These are phyloP conservation scores for Saccopteryx bilineata DNA, from an alignment of 2,113 vertebrate species.

Conservation along the genomic window DNA sequence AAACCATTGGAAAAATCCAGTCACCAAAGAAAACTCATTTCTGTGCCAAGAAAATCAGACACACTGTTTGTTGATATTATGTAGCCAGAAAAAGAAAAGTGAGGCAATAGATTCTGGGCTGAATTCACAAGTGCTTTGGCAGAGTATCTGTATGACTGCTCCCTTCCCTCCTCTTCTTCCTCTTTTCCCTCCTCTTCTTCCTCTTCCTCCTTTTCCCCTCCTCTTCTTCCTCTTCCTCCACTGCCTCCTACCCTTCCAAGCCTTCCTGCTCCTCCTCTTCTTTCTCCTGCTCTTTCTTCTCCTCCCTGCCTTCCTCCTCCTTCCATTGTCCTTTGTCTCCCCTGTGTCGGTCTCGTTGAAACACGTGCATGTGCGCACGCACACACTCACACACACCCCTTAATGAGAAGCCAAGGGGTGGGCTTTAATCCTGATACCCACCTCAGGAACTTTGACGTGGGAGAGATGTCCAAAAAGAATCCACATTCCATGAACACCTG, in stretches of 20 bases:
- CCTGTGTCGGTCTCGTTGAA: background rate
- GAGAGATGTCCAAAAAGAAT: background rate
- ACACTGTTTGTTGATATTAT: conserved; percentile 49
- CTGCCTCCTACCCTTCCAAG: background rate
- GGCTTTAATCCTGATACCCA: background rate
- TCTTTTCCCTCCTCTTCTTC: background rate
- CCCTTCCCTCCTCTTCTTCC: background rate
- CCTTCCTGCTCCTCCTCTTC: background rate
- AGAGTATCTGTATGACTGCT: background rate
- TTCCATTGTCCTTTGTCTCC: background rate
- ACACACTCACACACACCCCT: background rate
- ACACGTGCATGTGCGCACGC: background rate
- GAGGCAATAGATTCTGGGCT: conserved; percentile 19
- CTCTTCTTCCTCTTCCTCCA: rapidly evolving
- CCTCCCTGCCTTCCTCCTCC: background rate
- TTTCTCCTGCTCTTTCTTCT: background rate
- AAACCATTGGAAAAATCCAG: conserved; percentile 57
- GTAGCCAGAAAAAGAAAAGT: conserved; percentile 48
- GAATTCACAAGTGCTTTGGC: conserved; percentile 29
- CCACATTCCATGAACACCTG: background rate
- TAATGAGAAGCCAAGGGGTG: background rate
- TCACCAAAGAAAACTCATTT: conserved; percentile 41
- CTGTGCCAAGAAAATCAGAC: conserved; percentile 53
- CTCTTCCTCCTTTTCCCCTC: too few relatives aligned
- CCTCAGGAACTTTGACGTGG: background rate